Percentiles rank a stretch among this genome's conserved stretches.
Evolutionary conservation across 1,140 invertebrate species (phyloP).

Genomic region (Caenorhabditis latens): DNA sequence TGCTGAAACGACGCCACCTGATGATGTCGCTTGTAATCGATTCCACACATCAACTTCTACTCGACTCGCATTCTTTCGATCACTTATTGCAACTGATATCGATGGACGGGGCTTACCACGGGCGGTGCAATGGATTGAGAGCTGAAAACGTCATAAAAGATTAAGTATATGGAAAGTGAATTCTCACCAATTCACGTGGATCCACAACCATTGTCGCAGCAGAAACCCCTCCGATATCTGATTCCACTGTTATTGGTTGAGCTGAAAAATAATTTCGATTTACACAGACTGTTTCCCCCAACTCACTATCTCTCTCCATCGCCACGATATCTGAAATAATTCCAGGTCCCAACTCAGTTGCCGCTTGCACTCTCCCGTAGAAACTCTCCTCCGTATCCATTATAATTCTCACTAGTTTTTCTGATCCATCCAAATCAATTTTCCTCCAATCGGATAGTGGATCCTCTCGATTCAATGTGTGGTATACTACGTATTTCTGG

Average conservation of each 20-base stretch:
- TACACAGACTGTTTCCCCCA: not conserved
- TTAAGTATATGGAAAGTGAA: not conserved
- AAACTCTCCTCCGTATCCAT: constrained; percentile 52
- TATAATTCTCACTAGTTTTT: constrained; percentile 18
- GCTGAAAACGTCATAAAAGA: not conserved
- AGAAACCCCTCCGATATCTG: not conserved
- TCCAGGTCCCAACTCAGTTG: constrained; percentile 57
- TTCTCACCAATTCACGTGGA: constrained; percentile 22
- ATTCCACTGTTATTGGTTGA: constrained; percentile 31
- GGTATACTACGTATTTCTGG: constrained; percentile 58
- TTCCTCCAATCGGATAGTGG: constrained; percentile 57
- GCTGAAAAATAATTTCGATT: not conserved
- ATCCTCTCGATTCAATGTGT: constrained; percentile 50
- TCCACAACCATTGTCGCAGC: constrained; percentile 9
- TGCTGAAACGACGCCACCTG: constrained; percentile 36
- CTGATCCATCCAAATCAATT: constrained; percentile 56
- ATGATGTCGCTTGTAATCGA: constrained; percentile 50
- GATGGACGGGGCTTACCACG: constrained; percentile 55
- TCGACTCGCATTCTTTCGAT: constrained; percentile 8
- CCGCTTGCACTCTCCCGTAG: constrained; percentile 56
- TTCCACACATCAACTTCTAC: constrained; percentile 54
- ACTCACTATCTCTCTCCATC: constrained; percentile 52
- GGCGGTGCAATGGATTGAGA: constrained; percentile 51
- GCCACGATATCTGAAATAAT: constrained; percentile 60
- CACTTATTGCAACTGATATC: constrained; percentile 38